Percentiles rank a stretch among this genome's conserved stretches.
phyloP scores from a whole-genome alignment of 1,140 invertebrate species.

The Temnothorax longispinosus region DNA sequence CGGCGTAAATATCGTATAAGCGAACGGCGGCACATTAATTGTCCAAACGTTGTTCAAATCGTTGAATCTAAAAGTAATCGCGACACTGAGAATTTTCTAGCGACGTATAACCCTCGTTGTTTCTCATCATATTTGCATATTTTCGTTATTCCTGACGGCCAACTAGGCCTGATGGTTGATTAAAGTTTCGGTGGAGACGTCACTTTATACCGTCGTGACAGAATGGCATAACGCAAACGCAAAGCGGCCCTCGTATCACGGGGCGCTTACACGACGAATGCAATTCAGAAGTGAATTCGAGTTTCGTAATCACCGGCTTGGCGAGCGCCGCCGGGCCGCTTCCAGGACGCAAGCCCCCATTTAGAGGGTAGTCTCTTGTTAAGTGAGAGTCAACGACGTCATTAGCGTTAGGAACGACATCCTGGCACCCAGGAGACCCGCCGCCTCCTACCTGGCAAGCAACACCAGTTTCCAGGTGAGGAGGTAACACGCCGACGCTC shows the following conservation, averaged over 20 bases:
- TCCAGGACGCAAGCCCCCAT: constrained; percentile 71
- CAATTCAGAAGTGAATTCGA: constrained; percentile 72
- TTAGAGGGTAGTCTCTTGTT: constrained; percentile 80
- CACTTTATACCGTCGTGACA: background rate
- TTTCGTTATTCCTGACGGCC: background rate
- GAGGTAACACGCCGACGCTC: constrained; percentile 7
- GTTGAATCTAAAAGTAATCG: background rate
- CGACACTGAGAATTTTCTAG: background rate
- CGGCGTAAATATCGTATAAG: background rate
- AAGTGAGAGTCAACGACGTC: constrained; percentile 80
- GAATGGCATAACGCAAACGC: background rate
- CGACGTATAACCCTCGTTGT: background rate
- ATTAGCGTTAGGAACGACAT: constrained; percentile 78
- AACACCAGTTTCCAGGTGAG: constrained; percentile 62
- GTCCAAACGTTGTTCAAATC: background rate
- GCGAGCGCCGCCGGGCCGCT: constrained; percentile 62
- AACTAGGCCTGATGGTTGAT: background rate
- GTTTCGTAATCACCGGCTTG: constrained; percentile 74
- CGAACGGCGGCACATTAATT: background rate
- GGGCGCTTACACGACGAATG: constrained; percentile 64
- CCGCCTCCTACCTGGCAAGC: constrained; percentile 62
- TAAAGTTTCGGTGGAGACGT: background rate
- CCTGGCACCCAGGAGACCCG: constrained; percentile 73
- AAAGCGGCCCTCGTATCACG: constrained; percentile 26
- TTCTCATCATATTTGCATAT: background rate